A percentile compares a stretch with the other conserved stretches of the same genome.
phyloP scores from a whole-genome alignment of 2,888 invertebrate genomes.

The Temnothorax unifasciatus region DNA sequence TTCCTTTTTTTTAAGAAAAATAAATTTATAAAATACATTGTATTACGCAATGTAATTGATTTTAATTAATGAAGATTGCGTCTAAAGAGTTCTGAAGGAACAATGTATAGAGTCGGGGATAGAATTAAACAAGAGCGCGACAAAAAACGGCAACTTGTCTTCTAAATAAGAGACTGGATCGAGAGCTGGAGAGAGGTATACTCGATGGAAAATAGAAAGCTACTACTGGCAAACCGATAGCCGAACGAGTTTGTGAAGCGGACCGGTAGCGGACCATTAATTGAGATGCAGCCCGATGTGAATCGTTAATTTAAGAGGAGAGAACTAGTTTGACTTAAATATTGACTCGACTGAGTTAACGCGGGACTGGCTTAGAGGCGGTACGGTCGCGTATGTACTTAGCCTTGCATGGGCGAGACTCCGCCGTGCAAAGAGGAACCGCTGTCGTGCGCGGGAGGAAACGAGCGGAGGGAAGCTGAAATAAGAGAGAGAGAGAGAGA shows the following conservation, averaged over 20 bases:
- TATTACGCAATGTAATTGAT: background rate
- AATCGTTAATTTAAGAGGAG: conserved; percentile 77
- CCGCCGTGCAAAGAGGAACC: conserved; percentile 63
- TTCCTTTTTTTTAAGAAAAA: background rate
- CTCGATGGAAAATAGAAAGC: conserved; percentile 23
- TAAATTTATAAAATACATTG: background rate
- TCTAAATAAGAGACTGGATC: conserved; percentile 23
- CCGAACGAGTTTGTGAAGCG: conserved; percentile 60
- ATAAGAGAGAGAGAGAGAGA: conserved; percentile 17
- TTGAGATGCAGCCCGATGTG: conserved; percentile 70
- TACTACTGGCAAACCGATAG: conserved; percentile 30
- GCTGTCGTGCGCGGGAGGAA: conserved; percentile 6
- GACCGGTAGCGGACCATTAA: conserved; percentile 54
- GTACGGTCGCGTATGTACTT: conserved; percentile 73
- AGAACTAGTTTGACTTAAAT: conserved; percentile 74
- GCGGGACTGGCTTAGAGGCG: conserved; percentile 59
- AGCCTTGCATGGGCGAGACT: conserved; percentile 65
- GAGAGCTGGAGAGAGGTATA: background rate
- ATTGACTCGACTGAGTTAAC: conserved; percentile 75
- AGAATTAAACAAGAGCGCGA: background rate
- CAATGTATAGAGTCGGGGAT: background rate
- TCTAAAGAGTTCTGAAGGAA: background rate
- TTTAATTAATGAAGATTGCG: background rate
- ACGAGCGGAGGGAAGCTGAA: background rate
- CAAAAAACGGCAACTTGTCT: background rate